Evolutionary conservation across 2,113 vertebrate species (phyloP).

Genomic region (Phocoena sinus): DNA sequence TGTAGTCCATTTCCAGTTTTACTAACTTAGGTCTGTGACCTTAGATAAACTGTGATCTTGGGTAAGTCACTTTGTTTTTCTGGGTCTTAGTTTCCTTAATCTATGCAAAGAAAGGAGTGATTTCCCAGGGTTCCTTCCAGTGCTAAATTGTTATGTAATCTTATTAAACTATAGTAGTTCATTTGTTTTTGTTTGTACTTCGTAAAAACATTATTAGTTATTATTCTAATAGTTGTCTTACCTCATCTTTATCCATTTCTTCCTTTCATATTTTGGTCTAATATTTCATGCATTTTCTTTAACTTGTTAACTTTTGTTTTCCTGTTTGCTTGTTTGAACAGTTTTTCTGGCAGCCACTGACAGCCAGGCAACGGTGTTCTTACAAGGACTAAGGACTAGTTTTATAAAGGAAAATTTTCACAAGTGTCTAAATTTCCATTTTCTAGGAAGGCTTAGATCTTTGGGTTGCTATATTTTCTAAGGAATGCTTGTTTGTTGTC

Average conservation of each 20-base stretch:
- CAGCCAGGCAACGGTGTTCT: neutral
- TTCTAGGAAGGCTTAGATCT: neutral
- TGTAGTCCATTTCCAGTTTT: conserved; percentile 2
- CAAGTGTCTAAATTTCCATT: neutral
- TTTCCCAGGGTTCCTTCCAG: neutral
- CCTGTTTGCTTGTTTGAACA: neutral
- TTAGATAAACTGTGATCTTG: neutral
- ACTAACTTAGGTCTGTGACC: neutral
- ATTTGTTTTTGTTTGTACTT: neutral
- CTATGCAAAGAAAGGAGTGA: neutral
- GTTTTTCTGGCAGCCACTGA: neutral
- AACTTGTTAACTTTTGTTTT: neutral
- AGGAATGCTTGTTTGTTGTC: neutral
- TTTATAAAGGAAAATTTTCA: neutral
- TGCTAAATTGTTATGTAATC: neutral
- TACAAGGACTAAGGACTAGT: neutral
- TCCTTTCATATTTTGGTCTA: neutral
- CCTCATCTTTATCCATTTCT: neutral
- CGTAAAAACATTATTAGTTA: neutral
- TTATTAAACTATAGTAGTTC: neutral
- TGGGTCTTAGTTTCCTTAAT: neutral
- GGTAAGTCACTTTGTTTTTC: neutral
- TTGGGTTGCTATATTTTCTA: neutral
- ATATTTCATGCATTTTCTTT: neutral
- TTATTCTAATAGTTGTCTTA: neutral